Conservation (phyloP, 2,797 vertebrate species). For the Anas georgica region DNA sequence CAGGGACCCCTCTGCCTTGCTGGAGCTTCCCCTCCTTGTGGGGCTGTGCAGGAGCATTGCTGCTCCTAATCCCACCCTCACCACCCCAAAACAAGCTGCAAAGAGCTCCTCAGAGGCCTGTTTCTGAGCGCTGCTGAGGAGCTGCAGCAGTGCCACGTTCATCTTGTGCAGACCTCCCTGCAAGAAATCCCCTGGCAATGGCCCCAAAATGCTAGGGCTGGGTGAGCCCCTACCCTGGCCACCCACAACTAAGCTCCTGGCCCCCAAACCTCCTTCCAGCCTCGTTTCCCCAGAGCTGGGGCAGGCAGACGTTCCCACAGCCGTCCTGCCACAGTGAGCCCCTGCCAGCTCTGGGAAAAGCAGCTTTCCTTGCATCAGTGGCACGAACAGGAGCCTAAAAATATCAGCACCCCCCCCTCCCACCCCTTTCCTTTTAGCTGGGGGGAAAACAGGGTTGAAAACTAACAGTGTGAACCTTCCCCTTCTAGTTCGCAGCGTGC, state of each 20-base stretch:
- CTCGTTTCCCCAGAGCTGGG: neutral
- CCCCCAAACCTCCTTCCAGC: neutral
- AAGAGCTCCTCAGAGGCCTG: neutral
- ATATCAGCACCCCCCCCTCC: neutral
- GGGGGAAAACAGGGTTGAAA: neutral
- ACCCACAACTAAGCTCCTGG: neutral
- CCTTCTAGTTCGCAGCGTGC: neutral
- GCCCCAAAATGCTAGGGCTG: neutral
- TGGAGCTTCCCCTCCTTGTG: neutral
- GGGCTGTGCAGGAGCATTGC: neutral
- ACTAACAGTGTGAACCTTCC: neutral
- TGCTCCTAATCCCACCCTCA: neutral
- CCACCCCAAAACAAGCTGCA: fast-evolving
- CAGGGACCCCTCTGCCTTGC: neutral
- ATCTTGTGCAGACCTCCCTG: neutral
- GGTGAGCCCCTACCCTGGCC: neutral
- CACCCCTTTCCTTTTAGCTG: neutral
- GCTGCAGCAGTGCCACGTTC: neutral
- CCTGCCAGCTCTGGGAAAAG: neutral
- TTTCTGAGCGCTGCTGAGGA: neutral
- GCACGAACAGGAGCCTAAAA: neutral
- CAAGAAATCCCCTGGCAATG: neutral
- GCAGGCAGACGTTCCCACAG: neutral
- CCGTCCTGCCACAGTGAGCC: neutral
- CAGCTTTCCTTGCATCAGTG: neutral